Base-by-base conservation (phyloP, 2,888 invertebrate species). In the Leistus spinibarbis region DNA sequence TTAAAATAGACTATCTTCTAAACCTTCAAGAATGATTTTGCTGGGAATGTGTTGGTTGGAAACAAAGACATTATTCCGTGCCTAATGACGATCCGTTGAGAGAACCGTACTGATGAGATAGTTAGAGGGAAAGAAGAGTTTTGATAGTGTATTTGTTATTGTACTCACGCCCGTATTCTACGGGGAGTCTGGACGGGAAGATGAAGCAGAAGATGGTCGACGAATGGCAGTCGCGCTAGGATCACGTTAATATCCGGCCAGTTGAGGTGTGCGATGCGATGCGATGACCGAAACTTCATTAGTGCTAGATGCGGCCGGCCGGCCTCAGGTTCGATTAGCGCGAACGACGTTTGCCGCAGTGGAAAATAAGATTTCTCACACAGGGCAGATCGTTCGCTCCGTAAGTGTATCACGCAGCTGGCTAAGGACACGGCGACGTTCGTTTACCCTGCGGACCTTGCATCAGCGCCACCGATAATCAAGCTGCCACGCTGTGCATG, bases 331-430 rank as follows among this genome's bases (percentile, higher is more conserved):
- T 64, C 64, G 64, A 64, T 64, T 64, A 64, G 64, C 17, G 23
- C 64, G 27, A 64, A 5, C 64, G 17, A 27, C 60, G 22, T 60
- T 60, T 60, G 60, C 60, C 60, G 60, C 60, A 24, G 64, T 64
- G 64, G 64, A 64, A 84, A 84, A 84, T 84, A 84, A 84, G 84
- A 84, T 84, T 84, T 84, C 81, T 77, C 78, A 82, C 84, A 83
- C 13, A 5, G 57, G 20, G 9, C 57, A 57, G 20, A 57, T 57
- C 19, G 57, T 16, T 20, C 19, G 57, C 57, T 20, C 19, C 17
- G 20, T 20, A 57, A 20, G 20, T 57, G 19, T 19, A 17, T 57
- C 57, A 17, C 57, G 57, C 7, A 56, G 5, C 13, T 56, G 1
- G 16, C 4, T 56, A 7, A 3, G 17, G 57, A 57, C 19, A n/a